Conservation (phyloP, 2,113 vertebrate genomes). For the Paramisgurnus dabryanus region DNA sequence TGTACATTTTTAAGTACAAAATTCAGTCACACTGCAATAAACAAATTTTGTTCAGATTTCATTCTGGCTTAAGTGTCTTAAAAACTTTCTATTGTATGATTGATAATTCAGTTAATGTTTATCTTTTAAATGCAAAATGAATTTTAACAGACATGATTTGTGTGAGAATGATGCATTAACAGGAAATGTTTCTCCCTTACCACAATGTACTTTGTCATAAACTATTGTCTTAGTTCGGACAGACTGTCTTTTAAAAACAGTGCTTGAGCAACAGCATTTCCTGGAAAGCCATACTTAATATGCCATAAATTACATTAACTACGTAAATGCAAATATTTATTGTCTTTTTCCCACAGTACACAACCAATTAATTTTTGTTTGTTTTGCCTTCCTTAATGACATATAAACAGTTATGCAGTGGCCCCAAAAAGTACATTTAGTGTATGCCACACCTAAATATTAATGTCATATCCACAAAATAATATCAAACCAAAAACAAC, state of each 20-base stretch:
- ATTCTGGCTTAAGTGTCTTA: neutral
- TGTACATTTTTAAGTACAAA: conserved; percentile 22
- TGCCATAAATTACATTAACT: neutral
- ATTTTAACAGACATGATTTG: no score
- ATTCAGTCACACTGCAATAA: conserved; percentile 41
- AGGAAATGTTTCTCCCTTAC: neutral
- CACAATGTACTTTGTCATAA: neutral
- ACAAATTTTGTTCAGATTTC: conserved; percentile 33
- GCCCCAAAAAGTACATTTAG: no score
- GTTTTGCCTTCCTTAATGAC: no score
- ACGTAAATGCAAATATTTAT: neutral
- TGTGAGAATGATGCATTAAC: neutral
- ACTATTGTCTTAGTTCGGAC: neutral
- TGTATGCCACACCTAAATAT: neutral
- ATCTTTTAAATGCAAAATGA: no score
- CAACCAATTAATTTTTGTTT: no score
- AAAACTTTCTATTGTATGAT: neutral
- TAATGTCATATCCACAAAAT: no score
- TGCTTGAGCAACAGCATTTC: neutral
- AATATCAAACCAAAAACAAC: neutral
- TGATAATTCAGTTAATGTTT: neutral
- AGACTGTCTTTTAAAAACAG: neutral
- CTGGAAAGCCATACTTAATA: neutral
- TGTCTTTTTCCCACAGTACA: neutral
- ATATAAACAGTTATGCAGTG: no score